Evolutionary conservation across 2,113 vertebrate genomes (phyloP).

Genomic region (Bungarus multicinctus): DNA sequence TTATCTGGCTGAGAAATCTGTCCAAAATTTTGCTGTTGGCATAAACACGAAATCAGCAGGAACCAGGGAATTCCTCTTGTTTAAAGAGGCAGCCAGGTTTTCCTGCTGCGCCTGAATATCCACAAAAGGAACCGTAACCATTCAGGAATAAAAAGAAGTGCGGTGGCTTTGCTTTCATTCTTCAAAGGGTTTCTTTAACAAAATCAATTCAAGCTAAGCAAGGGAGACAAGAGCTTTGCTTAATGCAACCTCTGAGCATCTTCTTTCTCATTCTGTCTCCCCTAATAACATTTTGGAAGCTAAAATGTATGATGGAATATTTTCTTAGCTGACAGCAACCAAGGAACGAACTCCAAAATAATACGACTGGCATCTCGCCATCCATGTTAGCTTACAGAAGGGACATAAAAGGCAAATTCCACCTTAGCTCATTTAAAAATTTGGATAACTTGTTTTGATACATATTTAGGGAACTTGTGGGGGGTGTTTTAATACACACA

Average conservation of each 20-base stretch:
- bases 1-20: not conserved
- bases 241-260: not conserved
- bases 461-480: not conserved
- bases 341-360: not conserved
- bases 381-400: not conserved
- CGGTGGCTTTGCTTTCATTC: slow-evolving; percentile 10
- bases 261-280: not conserved
- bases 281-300: not conserved
- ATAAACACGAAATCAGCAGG: not conserved
- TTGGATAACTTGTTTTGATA: not conserved
- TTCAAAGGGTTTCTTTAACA: slow-evolving; percentile 5
- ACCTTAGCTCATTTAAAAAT: not conserved
- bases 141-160: not conserved
- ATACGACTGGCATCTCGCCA: not conserved
- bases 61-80: not conserved
- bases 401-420: not conserved
- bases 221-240: no score
- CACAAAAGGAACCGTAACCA: not conserved
- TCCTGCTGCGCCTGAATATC: not conserved
- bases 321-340: not conserved
- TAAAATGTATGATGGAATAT: not conserved
- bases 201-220: not conserved
- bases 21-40: not conserved
- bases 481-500: not conserved
- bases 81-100: not conserved